Base-by-base conservation (phyloP, 2,888 invertebrate species). In the Drosophila yooni region DNA sequence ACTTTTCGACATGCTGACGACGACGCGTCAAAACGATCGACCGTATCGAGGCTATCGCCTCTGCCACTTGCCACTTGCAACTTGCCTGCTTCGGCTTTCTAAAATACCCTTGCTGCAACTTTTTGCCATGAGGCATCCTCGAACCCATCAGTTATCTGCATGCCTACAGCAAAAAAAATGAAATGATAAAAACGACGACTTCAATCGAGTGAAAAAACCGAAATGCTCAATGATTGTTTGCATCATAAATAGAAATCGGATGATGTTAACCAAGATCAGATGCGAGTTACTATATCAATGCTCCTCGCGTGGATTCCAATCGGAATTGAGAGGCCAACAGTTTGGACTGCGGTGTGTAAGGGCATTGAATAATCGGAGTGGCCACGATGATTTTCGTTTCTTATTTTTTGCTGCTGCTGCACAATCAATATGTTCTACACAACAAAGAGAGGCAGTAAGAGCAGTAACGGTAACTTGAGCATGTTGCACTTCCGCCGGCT, bases 1-100 rank as follows among this genome's bases (percentile, higher is more conserved):
- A 67, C 76, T 76, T 81, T 89, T 89, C 79, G 81, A 87, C 84
- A 87, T 67, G 75, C 75, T 70, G 83, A 89, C 79, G 89, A 81
- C 87, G 76, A 89, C 82, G 82, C 85, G 85, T 85, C 90, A 88
- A 89, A 85, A 76, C 85, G 89, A 88, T 89, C 85, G 88, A 73
- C 61, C 75, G 57, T 65, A 65, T 56, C 58, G 58, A 68, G 59
- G 48, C 53, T 13, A 56, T 60, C 60, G 59, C 40, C 40, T 29
- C 15, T 48, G 21, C 70, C 43, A 43, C 43, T 33, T 68, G 70
- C 68, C 56, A 52, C 61, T 43, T 21, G 21, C 25, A 58, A 25
- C 67, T 56, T 18, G 50, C 50, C 33, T 43, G 46, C 50, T 29
- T 8, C 38, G 38, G 29, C 46, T 34, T 15, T 15, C 15, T 21